Evolutionary conservation across 2,797 vertebrate genomes (phyloP), one percentile per base, ranked within the genome.

Genomic region (Leuciscus waleckii): DNA sequence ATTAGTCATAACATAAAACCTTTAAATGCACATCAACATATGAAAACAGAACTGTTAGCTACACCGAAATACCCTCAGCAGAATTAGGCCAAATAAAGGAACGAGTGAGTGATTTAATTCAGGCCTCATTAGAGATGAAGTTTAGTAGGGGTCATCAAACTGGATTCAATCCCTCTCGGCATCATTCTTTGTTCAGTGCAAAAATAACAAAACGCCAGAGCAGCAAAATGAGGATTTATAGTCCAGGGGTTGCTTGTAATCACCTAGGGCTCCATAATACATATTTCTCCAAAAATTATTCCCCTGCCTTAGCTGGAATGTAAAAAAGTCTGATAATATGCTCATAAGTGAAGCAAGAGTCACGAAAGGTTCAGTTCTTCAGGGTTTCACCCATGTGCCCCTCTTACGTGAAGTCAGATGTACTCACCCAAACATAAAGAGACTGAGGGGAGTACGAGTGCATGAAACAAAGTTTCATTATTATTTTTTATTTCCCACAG

Each of bases 261-360:
- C 79, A 63, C 81, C 63, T 81, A 85, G 79, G 43, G 70, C 71
- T 88, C 82, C 86, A 35, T 83, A 23, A 79, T 70, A 70, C 70
- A 80, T 86, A 87, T 85, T 85, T 87, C 74, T 77, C n/a, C 3
- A 11, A 79, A 80, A 89, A 87, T 76, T 1, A 85, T 89, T 39
- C 71, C 69, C 84, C 82, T 82, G 77, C 37, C n/a, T 79, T 67
- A 85, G 58, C 78, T 83, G 46, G 75, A 85, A 43, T 79, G 83
- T 35, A 67, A 87, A 81, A 58, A n/a, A 58, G 8, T 5, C 49
- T 21, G 35, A 70, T 79, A 32, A 41, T 54, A 70, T 61, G 26
- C 79, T 68, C 54, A 70, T 56, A 81, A 83, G 49, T 61, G 32
- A 39, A 75, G 51, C 49, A 16, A 61, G 78, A 82, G 74, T 78